These are phyloP conservation scores for Augochlora pura DNA, from an alignment of 1,140 invertebrate genomes.

Conservation along the genomic window DNA sequence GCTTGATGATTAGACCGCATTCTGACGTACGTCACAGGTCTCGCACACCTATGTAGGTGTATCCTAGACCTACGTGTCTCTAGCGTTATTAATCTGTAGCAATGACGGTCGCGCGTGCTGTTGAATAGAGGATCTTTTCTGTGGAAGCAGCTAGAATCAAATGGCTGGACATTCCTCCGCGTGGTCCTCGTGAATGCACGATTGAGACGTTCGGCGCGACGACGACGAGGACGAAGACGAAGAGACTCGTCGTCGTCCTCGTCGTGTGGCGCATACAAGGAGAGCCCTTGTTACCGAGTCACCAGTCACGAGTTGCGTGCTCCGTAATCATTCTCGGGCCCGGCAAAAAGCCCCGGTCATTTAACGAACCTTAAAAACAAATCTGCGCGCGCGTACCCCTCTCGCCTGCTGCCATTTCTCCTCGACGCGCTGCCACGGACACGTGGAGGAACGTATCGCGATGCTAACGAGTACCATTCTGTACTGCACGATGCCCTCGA, in stretches of 20 bases:
- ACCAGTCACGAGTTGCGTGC: slow-evolving; percentile 46
- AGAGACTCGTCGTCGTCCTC: too few species aligned
- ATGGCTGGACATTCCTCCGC: slow-evolving; percentile 39
- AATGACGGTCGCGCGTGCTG: too few species aligned
- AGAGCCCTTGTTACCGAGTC: slow-evolving; percentile 58
- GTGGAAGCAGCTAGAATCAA: slow-evolving; percentile 17
- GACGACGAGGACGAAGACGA: not conserved
- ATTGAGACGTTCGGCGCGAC: slow-evolving; percentile 58
- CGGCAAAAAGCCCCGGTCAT: slow-evolving; percentile 50
- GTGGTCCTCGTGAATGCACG: slow-evolving; percentile 55
- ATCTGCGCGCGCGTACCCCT: slow-evolving; percentile 22
- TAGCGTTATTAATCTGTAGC: too few species aligned
- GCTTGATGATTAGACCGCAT: too few species aligned
- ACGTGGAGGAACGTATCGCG: slow-evolving; percentile 35
- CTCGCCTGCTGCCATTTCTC: not conserved
- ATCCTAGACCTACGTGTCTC: too few species aligned
- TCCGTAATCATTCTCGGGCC: slow-evolving; percentile 47
- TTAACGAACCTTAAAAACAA: slow-evolving; percentile 51
- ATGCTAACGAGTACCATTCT: slow-evolving; percentile 30
- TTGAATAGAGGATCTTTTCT: too few species aligned
- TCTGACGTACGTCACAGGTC: too few species aligned
- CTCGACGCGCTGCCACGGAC: slow-evolving; percentile 5
- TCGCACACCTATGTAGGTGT: too few species aligned
- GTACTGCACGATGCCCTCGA: too few species aligned
- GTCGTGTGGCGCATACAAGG: slow-evolving; percentile 57